Percentiles rank a stretch among this genome's conserved stretches.
phyloP scores from a whole-genome alignment of 1,140 invertebrate species.

The Hormaphis cornu region DNA sequence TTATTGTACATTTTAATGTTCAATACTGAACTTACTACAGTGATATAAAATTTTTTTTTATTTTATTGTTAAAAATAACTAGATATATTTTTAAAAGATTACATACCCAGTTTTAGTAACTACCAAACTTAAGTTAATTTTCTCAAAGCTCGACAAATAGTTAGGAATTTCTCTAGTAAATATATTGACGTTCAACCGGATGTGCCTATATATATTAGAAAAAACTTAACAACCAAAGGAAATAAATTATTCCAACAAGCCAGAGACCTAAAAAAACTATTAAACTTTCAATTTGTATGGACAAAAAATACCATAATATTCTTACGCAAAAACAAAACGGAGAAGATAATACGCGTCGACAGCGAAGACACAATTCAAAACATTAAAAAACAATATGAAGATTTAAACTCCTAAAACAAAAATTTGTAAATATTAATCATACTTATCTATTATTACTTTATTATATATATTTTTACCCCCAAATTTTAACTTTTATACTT shows the following conservation, averaged over 20 bases:
- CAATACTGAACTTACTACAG: too few relatives aligned
- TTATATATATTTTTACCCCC: background rate
- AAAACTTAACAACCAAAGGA: background rate
- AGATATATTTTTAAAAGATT: too few relatives aligned
- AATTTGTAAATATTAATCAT: background rate
- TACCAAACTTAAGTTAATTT: background rate
- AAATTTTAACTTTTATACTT: background rate
- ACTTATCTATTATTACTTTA: background rate
- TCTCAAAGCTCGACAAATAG: background rate
- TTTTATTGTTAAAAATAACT: too few relatives aligned
- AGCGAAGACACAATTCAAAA: background rate
- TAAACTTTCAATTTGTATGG: background rate
- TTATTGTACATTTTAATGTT: too few relatives aligned
- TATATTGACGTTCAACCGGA: background rate
- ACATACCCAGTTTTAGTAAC: background rate
- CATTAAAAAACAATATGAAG: background rate
- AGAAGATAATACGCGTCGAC: background rate
- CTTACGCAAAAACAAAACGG: background rate
- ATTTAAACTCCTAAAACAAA: background rate
- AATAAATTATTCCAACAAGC: background rate
- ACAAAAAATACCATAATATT: background rate
- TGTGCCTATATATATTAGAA: background rate
- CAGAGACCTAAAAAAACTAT: background rate
- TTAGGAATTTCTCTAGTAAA: background rate
- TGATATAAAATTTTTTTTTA: too few relatives aligned